Conservation (phyloP, 2,888 invertebrate species). For the Criorhina ranunculi region DNA sequence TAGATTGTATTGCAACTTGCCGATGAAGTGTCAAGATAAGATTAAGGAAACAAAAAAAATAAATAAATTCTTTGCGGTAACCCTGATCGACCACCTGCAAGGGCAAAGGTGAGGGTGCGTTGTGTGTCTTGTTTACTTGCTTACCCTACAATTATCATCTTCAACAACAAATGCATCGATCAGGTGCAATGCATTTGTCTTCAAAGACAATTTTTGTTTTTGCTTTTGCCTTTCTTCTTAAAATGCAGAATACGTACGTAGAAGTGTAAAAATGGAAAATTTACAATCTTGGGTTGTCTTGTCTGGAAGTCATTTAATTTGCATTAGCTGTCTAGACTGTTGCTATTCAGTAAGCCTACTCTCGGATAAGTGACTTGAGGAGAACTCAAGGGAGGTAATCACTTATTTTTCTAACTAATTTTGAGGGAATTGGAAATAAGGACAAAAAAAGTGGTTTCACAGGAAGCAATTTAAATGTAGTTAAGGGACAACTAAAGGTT, state of each 20-base stretch:
- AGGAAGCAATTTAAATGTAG: not conserved
- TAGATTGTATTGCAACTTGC: constrained; percentile 35
- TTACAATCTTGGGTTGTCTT: constrained; percentile 48
- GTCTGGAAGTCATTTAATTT: constrained; percentile 68
- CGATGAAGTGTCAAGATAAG: constrained; percentile 58
- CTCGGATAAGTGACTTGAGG: constrained; percentile 25
- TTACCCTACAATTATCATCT: constrained; percentile 65
- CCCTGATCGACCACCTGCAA: constrained; percentile 70
- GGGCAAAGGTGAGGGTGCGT: constrained; percentile 49
- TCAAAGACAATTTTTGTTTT: constrained; percentile 1
- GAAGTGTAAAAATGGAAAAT: constrained; percentile 37
- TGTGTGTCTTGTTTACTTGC: constrained; percentile 54
- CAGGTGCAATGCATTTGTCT: constrained; percentile 29
- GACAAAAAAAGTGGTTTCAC: not conserved
- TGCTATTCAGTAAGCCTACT: not conserved
- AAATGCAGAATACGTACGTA: constrained; percentile 9
- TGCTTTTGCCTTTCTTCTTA: not conserved
- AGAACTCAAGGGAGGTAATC: constrained; percentile 20
- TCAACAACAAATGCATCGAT: constrained; percentile 46
- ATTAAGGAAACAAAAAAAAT: not conserved
- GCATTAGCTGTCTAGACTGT: constrained; percentile 71
- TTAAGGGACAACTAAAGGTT: no score
- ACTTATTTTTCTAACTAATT: constrained; percentile 47
- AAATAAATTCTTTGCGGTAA: constrained; percentile 59
- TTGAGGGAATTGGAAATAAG: constrained; percentile 14